Evolutionary conservation across 2,113 vertebrate species (phyloP).

Genomic region (Sinocyclocheilus anophthalmus): DNA sequence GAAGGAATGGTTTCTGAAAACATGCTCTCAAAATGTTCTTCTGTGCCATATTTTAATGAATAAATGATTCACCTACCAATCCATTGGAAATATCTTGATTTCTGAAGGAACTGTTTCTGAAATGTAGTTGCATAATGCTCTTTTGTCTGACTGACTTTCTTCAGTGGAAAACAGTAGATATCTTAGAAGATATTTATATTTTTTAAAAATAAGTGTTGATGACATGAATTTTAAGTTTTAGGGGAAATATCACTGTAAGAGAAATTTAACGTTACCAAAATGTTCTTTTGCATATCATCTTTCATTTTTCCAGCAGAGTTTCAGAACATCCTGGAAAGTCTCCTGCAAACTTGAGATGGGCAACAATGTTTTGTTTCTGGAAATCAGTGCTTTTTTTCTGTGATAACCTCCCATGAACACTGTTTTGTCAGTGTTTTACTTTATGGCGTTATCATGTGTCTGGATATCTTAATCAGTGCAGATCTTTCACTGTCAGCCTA

Average conservation of each 20-base stretch:
- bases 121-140: not conserved
- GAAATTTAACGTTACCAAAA: not conserved
- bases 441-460: constrained; percentile 2
- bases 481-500: not conserved
- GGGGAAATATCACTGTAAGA: not conserved
- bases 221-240: not conserved
- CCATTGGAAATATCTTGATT: too few relatives aligned
- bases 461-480: not conserved
- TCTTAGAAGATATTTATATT: too few relatives aligned
- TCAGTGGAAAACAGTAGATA: not conserved
- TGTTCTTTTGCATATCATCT: not conserved
- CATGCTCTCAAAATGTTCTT: not conserved
- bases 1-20: not conserved
- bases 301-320: not conserved
- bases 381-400: constrained; percentile 8
- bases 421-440: not conserved
- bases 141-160: too few relatives aligned
- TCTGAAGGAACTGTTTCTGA: too few relatives aligned
- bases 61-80: too few relatives aligned
- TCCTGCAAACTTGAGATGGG: constrained; percentile 5
- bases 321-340: not conserved
- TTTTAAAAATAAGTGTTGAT: not conserved
- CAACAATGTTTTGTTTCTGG: not conserved
- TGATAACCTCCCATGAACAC: constrained; percentile 5
- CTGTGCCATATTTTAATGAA: too few relatives aligned